phyloP scores from a whole-genome alignment of 2,797 vertebrate genomes.

The Falco naumanni region DNA sequence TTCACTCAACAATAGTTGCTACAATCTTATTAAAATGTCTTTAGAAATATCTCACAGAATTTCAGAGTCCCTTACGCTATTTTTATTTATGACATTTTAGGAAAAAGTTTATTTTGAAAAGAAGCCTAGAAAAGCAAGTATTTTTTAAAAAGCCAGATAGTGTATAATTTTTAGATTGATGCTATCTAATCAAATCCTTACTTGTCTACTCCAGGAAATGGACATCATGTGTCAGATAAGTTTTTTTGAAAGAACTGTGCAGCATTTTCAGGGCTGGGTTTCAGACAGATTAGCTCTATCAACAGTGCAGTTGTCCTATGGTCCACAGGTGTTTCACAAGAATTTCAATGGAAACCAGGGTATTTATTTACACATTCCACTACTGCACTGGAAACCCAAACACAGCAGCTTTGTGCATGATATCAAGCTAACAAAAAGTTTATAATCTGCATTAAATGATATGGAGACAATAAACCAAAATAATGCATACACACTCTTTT shows the following conservation, averaged over 20 bases:
- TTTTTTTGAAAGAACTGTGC: background rate
- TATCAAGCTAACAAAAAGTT: background rate
- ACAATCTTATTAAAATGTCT: background rate
- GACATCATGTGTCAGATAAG: background rate
- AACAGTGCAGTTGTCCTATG: constrained; percentile 29
- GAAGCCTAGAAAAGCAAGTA: background rate
- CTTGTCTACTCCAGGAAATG: background rate
- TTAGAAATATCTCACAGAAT: background rate
- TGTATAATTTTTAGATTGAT: background rate
- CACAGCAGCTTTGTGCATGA: background rate
- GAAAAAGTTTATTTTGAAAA: background rate
- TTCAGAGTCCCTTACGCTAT: background rate
- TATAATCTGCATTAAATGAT: background rate
- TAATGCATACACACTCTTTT: background rate
- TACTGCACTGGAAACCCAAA: constrained; percentile 24
- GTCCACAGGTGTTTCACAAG: constrained; percentile 52
- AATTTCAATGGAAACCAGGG: background rate
- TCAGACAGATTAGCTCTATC: constrained; percentile 27
- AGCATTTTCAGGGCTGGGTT: constrained; percentile 29
- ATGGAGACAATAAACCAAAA: background rate
- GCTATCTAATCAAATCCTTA: background rate
- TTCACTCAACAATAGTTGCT: background rate
- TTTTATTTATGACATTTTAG: background rate
- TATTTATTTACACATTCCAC: constrained; percentile 49
- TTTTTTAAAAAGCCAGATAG: background rate